Conservation (phyloP, 2,797 vertebrate genomes). For the Eulemur rubriventer region DNA sequence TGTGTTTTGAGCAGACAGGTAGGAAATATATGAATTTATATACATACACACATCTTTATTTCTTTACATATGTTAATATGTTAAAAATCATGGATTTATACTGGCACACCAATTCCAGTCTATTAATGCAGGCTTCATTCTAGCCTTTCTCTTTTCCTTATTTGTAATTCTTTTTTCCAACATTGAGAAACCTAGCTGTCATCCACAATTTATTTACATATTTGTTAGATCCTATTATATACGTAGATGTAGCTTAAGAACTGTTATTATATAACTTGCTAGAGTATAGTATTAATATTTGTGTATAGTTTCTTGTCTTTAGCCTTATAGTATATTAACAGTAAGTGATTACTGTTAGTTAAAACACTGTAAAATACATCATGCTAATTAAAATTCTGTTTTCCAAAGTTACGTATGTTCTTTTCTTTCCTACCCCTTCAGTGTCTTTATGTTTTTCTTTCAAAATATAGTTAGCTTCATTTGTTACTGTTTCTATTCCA, state of each 20-base stretch:
- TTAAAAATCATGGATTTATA: background rate
- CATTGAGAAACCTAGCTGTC: background rate
- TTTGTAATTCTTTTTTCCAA: constrained; percentile 10
- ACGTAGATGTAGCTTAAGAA: background rate
- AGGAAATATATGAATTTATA: background rate
- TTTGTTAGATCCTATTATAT: background rate
- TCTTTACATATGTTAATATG: background rate
- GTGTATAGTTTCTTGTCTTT: background rate
- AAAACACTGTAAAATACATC: background rate
- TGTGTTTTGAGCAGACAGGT: background rate
- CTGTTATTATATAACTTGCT: background rate
- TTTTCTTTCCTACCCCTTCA: background rate
- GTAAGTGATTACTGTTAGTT: background rate
- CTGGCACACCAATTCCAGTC: background rate
- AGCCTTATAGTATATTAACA: background rate
- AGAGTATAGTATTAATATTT: background rate
- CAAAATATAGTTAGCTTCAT: background rate
- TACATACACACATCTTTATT: background rate
- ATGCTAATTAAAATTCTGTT: background rate
- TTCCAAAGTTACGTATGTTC: background rate
- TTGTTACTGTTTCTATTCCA: constrained; percentile 8
- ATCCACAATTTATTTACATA: background rate
- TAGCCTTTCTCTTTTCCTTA: background rate
- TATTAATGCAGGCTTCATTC: background rate
- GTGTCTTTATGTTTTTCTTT: background rate